These are phyloP conservation scores for Loxodonta africana DNA, from an alignment of 2,113 vertebrate genomes.

Conservation along the genomic window DNA sequence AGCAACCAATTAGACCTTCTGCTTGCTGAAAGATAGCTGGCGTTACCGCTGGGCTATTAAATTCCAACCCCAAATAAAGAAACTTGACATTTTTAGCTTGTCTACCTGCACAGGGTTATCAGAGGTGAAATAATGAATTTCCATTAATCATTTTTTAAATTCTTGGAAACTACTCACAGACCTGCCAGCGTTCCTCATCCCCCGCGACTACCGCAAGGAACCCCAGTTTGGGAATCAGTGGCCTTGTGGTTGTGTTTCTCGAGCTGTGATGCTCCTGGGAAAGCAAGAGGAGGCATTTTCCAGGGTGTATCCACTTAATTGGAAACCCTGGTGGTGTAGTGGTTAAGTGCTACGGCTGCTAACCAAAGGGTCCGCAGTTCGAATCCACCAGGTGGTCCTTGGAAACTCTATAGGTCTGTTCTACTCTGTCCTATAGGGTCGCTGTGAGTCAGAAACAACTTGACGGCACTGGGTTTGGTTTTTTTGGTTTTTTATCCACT, in stretches of 20 bases:
- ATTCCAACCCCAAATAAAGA: neutral
- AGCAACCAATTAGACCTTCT: neutral
- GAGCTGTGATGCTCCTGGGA: rapidly evolving
- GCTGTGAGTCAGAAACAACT: too few relatives aligned
- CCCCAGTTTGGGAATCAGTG: neutral
- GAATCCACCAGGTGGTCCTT: too few relatives aligned
- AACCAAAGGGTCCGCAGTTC: too few relatives aligned
- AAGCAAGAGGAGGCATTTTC: neutral
- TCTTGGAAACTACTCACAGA: neutral
- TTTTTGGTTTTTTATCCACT: neutral
- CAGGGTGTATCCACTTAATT: neutral
- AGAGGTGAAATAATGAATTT: neutral
- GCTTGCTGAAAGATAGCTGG: too few relatives aligned
- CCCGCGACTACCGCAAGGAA: neutral
- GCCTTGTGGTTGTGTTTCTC: rapidly evolving
- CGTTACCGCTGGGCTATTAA: neutral
- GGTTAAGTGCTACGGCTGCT: too few relatives aligned
- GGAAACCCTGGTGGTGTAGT: too few relatives aligned
- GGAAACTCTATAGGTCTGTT: too few relatives aligned
- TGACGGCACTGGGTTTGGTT: too few relatives aligned
- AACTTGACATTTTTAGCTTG: neutral
- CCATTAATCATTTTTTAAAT: neutral
- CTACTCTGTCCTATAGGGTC: too few relatives aligned
- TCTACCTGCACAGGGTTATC: neutral
- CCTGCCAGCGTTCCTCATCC: neutral